Percentiles rank a stretch among this genome's conserved stretches.
These are phyloP conservation scores for Triplophysa yarkandensis DNA, from an alignment of 2,797 vertebrate species.

Conservation along the genomic window DNA sequence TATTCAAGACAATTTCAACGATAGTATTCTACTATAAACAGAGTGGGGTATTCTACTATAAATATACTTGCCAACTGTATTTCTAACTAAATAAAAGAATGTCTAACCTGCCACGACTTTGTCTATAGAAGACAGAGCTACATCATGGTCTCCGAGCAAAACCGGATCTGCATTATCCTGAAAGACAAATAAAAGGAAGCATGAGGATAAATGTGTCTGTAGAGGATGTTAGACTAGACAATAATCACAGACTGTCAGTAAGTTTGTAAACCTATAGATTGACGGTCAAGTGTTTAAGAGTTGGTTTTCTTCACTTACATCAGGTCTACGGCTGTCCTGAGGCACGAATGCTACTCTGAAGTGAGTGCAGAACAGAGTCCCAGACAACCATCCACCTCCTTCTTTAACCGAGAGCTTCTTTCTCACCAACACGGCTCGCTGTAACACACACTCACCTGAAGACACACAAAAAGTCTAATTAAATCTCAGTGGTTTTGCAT, in stretches of 20 bases:
- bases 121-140: constrained; percentile 86
- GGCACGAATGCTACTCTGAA: constrained; percentile 87
- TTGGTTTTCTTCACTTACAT: constrained; percentile 68
- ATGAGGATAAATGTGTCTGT: constrained; percentile 22
- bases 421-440: constrained; percentile 82
- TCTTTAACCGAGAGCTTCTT: constrained; percentile 79
- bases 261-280: constrained; percentile 1
- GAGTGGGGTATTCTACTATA: too few species aligned
- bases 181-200: constrained; percentile 10
- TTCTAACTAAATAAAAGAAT: neutral
- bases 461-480: neutral
- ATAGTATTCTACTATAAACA: neutral
- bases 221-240: constrained; percentile 25
- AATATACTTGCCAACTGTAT: too few species aligned
- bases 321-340: constrained; percentile 73
- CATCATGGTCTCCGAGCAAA: constrained; percentile 82
- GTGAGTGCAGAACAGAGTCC: constrained; percentile 88
- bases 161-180: constrained; percentile 79
- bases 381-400: constrained; percentile 79
- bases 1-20: neutral
- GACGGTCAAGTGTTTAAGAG: neutral
- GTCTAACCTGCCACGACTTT: constrained; percentile 89
- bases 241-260: neutral
- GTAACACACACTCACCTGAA: constrained; percentile 86
- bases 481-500: too few species aligned